phyloP scores from a whole-genome alignment of 2,113 vertebrate species.

The Odontophorus gujanensis region DNA sequence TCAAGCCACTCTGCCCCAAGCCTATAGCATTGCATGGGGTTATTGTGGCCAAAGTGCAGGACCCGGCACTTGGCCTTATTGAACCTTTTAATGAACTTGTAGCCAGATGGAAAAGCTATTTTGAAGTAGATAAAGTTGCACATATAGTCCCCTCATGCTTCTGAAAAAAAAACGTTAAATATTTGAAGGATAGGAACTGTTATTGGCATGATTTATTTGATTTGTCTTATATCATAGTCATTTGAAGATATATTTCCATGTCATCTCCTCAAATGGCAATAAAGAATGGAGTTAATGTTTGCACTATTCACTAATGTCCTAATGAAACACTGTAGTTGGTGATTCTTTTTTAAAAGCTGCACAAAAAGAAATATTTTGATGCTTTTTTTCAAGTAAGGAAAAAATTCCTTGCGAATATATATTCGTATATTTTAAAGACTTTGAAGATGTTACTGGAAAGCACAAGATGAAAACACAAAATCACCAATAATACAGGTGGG shows the following conservation, averaged over 20 bases:
- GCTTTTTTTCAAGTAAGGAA: background rate
- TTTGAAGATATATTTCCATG: background rate
- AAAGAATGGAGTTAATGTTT: background rate
- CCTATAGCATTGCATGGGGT: too few species aligned
- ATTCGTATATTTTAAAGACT: background rate
- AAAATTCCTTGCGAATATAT: background rate
- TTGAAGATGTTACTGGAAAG: background rate
- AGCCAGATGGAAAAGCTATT: background rate
- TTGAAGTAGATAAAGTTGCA: background rate
- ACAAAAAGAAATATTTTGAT: background rate
- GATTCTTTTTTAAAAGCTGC: background rate
- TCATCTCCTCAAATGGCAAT: background rate
- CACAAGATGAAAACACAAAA: background rate
- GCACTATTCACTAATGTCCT: background rate
- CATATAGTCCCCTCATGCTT: background rate
- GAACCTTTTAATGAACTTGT: background rate
- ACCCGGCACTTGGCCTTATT: too few species aligned
- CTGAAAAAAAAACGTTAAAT: background rate
- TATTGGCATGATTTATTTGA: background rate
- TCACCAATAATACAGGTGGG: background rate
- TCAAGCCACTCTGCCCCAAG: too few species aligned
- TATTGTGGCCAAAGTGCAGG: too few species aligned
- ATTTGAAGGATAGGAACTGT: background rate
- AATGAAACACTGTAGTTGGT: background rate
- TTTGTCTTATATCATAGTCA: background rate